phyloP scores from a whole-genome alignment of 2,113 vertebrate genomes.

The Dipodomys stephensi region DNA sequence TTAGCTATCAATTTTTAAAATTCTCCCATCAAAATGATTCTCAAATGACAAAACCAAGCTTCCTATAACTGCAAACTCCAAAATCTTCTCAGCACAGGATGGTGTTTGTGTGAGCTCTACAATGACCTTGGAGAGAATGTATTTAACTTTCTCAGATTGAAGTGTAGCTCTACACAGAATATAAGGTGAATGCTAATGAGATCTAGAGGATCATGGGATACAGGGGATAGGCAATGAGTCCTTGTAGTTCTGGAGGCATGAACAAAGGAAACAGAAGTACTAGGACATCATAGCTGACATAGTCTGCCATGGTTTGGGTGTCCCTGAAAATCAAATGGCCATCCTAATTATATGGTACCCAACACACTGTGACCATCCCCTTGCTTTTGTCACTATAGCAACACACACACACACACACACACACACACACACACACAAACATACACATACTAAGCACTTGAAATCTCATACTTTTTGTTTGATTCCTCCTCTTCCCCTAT shows the following conservation, averaged over 20 bases:
- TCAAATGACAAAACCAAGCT: slow-evolving; percentile 51
- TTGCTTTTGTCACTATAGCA: neutral
- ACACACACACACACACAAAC: too few relatives aligned
- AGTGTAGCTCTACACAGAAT: neutral
- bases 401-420: neutral
- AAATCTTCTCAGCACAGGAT: slow-evolving; percentile 9
- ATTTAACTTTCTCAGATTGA: neutral
- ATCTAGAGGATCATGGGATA: neutral
- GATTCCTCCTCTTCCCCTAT: neutral
- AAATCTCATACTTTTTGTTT: neutral
- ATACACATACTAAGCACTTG: neutral
- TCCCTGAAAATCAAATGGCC: neutral
- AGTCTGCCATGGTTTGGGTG: neutral
- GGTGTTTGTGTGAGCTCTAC: neutral
- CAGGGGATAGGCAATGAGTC: neutral
- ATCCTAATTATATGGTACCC: neutral
- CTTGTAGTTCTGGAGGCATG: neutral
- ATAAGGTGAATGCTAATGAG: slow-evolving; percentile 36
- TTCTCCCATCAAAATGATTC: neutral
- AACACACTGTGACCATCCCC: neutral
- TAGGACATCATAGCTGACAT: neutral
- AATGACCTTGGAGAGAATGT: slow-evolving; percentile 50
- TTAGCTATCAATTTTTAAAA: slow-evolving; percentile 15
- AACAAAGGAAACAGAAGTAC: slow-evolving; percentile 17
- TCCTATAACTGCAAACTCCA: neutral